phyloP scores from a whole-genome alignment of 2,113 vertebrate genomes.

The Halichoerus grypus region DNA sequence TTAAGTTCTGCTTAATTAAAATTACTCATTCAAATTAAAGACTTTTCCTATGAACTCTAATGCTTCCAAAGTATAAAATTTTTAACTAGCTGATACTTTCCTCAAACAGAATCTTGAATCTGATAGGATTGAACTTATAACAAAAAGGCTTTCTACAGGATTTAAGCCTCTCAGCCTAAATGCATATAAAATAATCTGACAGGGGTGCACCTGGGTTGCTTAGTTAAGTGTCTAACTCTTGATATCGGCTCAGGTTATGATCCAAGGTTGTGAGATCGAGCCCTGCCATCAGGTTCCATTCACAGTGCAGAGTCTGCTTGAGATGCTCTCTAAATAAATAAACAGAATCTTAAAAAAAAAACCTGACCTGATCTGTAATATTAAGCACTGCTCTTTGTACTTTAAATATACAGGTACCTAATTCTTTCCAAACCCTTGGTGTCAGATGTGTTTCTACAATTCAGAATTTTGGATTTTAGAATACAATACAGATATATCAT shows the following conservation, averaged over 20 bases:
- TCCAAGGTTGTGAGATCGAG: neutral
- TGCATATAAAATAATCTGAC: neutral
- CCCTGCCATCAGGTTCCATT: neutral
- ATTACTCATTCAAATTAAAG: conserved; percentile 13
- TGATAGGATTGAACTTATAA: neutral
- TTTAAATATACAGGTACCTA: neutral
- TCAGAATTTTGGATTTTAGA: neutral
- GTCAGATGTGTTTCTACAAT: neutral
- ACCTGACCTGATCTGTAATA: neutral
- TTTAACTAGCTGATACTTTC: conserved; percentile 6
- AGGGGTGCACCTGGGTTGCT: neutral
- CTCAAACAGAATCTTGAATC: conserved; percentile 16
- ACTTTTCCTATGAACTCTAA: neutral
- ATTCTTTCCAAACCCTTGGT: neutral
- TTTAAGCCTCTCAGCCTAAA: neutral
- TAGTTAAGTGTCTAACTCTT: neutral
- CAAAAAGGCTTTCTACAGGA: neutral
- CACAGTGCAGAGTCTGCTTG: neutral
- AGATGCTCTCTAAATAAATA: neutral
- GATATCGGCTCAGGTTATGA: neutral
- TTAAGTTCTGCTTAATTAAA: conserved; percentile 27
- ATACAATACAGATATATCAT: neutral
- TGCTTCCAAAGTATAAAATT: neutral
- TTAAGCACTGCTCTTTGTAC: neutral
- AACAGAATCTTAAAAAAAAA: neutral